Evolutionary conservation across 2,113 vertebrate species (phyloP).

Genomic region (Eulemur rufifrons): DNA sequence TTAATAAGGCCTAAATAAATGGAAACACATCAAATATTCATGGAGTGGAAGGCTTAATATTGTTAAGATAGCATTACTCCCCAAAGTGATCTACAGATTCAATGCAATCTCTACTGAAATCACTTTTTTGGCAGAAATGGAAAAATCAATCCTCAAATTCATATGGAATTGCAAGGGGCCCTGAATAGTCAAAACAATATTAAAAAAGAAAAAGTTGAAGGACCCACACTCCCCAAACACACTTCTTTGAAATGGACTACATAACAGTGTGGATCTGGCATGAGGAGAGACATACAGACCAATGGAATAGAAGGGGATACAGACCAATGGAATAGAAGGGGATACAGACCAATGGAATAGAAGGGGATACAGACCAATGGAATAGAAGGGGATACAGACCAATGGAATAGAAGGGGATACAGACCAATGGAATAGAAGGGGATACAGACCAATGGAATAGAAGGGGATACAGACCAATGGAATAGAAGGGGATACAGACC

Average conservation of each 20-base stretch:
- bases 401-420: neutral
- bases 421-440: neutral
- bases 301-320: neutral
- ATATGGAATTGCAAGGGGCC: neutral
- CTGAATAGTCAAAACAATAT: neutral
- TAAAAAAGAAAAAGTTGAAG: neutral
- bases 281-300: too few species aligned
- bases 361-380: neutral
- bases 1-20: neutral
- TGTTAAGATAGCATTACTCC: neutral
- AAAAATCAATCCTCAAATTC: neutral
- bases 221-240: neutral
- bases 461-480: neutral
- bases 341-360: neutral
- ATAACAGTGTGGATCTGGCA: fast-evolving
- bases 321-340: neutral
- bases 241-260: neutral
- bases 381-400: neutral
- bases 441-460: neutral
- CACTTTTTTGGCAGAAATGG: neutral
- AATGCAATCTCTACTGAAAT: neutral
- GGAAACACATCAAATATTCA: fast-evolving
- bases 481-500: neutral
- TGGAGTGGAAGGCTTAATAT: fast-evolving
- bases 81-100: neutral